A percentile compares a stretch with the other conserved stretches of the same genome.
phyloP scores from a whole-genome alignment of 2,888 invertebrate species.

The Epirrhoe alternata region DNA sequence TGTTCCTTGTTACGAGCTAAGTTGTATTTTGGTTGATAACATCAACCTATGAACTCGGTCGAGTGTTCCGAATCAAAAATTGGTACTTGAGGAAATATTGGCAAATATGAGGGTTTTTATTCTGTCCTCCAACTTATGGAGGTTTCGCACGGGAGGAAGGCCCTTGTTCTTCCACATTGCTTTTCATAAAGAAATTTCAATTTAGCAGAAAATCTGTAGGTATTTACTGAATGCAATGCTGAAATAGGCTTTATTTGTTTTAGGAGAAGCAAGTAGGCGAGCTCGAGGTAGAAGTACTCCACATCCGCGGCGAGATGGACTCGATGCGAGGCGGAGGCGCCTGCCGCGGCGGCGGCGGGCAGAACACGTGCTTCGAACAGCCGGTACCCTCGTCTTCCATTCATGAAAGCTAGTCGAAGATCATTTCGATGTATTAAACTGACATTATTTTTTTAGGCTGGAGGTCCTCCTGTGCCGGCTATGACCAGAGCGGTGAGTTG shows the following conservation, averaged over 20 bases:
- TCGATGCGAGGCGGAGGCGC: slow-evolving; percentile 52
- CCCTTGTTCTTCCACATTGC: background rate
- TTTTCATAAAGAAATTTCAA: background rate
- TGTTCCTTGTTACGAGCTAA: too few relatives aligned
- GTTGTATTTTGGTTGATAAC: too few relatives aligned
- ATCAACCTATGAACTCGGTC: too few relatives aligned
- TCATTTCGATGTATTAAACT: too few relatives aligned
- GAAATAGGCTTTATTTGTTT: slow-evolving; percentile 16
- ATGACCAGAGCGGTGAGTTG: slow-evolving; percentile 70
- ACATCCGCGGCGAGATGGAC: slow-evolving; percentile 71
- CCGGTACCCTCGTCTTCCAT: too few relatives aligned
- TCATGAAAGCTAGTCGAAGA: too few relatives aligned
- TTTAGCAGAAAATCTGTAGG: background rate
- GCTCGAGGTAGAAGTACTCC: slow-evolving; percentile 86
- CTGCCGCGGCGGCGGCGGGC: slow-evolving; percentile 60
- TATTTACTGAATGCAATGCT: too few relatives aligned
- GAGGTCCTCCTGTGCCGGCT: slow-evolving; percentile 67
- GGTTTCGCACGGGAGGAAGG: too few relatives aligned
- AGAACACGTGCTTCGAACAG: slow-evolving; percentile 69
- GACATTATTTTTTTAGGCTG: slow-evolving; percentile 52
- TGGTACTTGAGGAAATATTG: too few relatives aligned
- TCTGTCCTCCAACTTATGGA: too few relatives aligned
- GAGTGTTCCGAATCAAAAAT: too few relatives aligned
- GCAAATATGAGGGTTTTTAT: too few relatives aligned
- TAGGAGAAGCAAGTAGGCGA: slow-evolving; percentile 86